These are phyloP conservation scores for Platyscapa corneri DNA, from an alignment of 1,140 invertebrate species.

Conservation along the genomic window DNA sequence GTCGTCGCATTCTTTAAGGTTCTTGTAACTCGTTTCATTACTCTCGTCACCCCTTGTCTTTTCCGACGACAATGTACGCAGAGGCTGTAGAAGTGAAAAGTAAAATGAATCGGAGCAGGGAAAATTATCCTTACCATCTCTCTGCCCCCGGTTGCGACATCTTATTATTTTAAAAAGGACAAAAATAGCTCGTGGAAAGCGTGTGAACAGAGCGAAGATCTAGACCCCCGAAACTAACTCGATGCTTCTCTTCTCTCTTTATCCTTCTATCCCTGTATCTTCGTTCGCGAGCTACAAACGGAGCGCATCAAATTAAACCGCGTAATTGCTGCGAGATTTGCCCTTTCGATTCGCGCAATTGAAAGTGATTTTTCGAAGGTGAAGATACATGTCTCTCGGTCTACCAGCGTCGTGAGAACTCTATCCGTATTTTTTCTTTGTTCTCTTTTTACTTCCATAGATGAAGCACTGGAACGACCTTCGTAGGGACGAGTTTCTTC, in stretches of 20 bases:
- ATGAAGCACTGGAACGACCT: neutral
- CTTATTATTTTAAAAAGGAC: conserved; percentile 1
- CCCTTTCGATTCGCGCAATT: conserved; percentile 42
- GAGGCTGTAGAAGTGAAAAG: neutral
- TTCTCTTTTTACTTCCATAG: neutral
- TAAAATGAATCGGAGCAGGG: neutral
- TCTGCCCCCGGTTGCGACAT: too few relatives aligned
- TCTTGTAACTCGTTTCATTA: neutral
- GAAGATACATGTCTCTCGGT: conserved; percentile 29
- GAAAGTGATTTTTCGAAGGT: conserved; percentile 47
- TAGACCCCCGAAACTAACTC: conserved; percentile 15
- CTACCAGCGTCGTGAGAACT: conserved; percentile 16
- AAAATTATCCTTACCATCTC: too few relatives aligned
- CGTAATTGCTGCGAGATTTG: conserved; percentile 48
- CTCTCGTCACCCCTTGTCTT: neutral
- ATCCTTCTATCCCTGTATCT: neutral
- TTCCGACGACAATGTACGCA: neutral
- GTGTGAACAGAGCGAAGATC: neutral
- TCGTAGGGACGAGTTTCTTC: neutral
- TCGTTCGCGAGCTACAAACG: neutral
- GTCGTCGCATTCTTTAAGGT: neutral
- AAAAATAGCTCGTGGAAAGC: neutral
- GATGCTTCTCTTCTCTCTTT: neutral
- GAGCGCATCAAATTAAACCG: conserved; percentile 47
- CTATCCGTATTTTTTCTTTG: neutral